A percentile compares a stretch with the other conserved stretches of the same genome.
Conservation (phyloP, 1,140 invertebrate species). For the Sminthurides bifidus region DNA sequence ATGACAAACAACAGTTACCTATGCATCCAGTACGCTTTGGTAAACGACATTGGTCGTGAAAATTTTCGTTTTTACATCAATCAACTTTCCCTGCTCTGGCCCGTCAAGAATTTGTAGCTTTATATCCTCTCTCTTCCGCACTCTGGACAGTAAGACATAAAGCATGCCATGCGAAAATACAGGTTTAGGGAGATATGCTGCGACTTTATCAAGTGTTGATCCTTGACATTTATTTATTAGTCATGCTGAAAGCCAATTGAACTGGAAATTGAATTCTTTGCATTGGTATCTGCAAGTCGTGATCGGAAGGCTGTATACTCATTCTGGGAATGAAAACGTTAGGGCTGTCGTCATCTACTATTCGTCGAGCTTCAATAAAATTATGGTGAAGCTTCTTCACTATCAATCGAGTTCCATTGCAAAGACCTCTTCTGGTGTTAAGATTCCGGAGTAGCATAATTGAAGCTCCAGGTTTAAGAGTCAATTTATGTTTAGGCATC, state of each 20-base stretch:
- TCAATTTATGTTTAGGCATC: constrained; percentile 36
- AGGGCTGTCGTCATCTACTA: not conserved
- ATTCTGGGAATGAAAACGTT: constrained; percentile 9
- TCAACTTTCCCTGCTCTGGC: not conserved
- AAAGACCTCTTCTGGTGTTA: constrained; percentile 31
- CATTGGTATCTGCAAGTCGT: constrained; percentile 10
- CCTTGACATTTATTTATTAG: constrained; percentile 37
- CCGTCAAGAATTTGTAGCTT: not conserved
- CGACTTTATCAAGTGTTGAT: constrained; percentile 4
- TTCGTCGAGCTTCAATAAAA: not conserved
- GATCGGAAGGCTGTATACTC: not conserved
- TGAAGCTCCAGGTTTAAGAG: constrained; percentile 35
- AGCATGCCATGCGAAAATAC: constrained; percentile 9
- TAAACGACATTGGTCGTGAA: too few species aligned
- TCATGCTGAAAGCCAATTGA: constrained; percentile 36
- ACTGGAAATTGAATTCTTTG: constrained; percentile 39
- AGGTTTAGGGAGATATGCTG: not conserved
- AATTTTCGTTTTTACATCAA: too few species aligned
- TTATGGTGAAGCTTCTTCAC: constrained; percentile 11
- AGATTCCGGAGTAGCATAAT: constrained; percentile 39
- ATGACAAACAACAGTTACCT: too few species aligned
- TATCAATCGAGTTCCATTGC: constrained; percentile 37
- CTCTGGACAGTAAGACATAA: constrained; percentile 9
- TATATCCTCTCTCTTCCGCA: not conserved
- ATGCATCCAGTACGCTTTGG: too few species aligned